phyloP scores from a whole-genome alignment of 2,113 vertebrate species.

The Phrynosoma platyrhinos region DNA sequence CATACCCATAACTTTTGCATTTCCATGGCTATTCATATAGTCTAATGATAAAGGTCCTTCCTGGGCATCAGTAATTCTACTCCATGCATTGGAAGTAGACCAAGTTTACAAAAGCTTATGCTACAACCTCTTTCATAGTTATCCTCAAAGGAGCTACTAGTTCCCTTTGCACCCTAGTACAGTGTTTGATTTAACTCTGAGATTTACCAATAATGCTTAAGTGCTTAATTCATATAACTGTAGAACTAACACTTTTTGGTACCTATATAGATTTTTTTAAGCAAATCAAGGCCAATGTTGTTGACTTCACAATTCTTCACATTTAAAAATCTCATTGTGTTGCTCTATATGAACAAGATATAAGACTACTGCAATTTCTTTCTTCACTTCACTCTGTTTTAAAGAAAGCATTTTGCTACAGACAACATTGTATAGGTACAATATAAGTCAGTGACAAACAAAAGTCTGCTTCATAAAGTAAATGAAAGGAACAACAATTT shows the following conservation, averaged over 20 bases:
- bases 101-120: too few relatives aligned
- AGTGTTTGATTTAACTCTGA: too few relatives aligned
- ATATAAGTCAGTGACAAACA: conserved; percentile 4
- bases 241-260: background rate
- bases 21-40: too few relatives aligned
- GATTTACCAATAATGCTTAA: background rate
- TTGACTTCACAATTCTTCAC: background rate
- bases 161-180: too few relatives aligned
- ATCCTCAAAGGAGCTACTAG: too few relatives aligned
- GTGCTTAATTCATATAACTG: background rate
- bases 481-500: conserved; percentile 19
- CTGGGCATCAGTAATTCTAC: too few relatives aligned
- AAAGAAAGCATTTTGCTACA: background rate
- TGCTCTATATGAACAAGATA: background rate
- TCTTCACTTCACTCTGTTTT: conserved; percentile 4
- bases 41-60: too few relatives aligned
- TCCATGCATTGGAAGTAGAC: too few relatives aligned
- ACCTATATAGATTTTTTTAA: conserved; percentile 5
- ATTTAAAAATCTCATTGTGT: background rate
- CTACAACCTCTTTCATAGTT: too few relatives aligned
- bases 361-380: background rate
- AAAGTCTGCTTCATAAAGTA: conserved; percentile 8
- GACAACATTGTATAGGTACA: background rate
- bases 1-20: too few relatives aligned
- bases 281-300: background rate